A percentile compares a stretch with the other conserved stretches of the same genome.
These are phyloP conservation scores for Habrosyne pyritoides DNA, from an alignment of 2,888 invertebrate genomes.

Conservation along the genomic window DNA sequence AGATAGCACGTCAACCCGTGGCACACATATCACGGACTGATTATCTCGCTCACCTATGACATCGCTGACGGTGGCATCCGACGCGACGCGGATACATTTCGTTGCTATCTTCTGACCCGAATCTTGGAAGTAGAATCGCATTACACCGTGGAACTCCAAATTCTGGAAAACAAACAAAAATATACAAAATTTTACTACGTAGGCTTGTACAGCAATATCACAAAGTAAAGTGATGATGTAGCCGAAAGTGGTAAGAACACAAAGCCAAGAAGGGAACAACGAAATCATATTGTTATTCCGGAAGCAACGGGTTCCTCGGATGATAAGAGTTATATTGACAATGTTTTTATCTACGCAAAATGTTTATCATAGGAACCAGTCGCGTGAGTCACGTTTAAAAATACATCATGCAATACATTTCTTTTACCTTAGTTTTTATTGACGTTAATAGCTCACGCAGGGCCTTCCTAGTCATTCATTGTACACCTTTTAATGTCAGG, in stretches of 20 bases:
- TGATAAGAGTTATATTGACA: slow-evolving; percentile 8
- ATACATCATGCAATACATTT: slow-evolving; percentile 2
- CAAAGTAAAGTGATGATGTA: too few relatives aligned
- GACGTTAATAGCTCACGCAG: slow-evolving; percentile 2
- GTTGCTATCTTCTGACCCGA: slow-evolving; percentile 99
- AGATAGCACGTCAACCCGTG: not conserved
- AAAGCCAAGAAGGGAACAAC: too few relatives aligned
- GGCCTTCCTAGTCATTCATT: not conserved
- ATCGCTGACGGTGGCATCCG: slow-evolving; percentile 97
- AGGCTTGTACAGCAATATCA: too few relatives aligned
- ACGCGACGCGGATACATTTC: slow-evolving; percentile 98
- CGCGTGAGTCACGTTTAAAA: slow-evolving; percentile 21
- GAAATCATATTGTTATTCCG: too few relatives aligned
- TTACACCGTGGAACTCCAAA: slow-evolving; percentile 99
- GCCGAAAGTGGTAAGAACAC: too few relatives aligned
- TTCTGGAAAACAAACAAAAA: slow-evolving; percentile 85
- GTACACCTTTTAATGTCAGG: not conserved
- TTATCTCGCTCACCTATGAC: slow-evolving; percentile 88
- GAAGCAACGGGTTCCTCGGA: not conserved
- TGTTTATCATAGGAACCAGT: slow-evolving; percentile 23
- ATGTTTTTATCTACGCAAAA: slow-evolving; percentile 9
- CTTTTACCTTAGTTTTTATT: slow-evolving; percentile 1
- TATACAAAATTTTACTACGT: slow-evolving; percentile 2
- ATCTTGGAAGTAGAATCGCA: slow-evolving; percentile 99
- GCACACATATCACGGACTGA: slow-evolving; percentile 11